Percentiles rank a stretch among this genome's conserved stretches.
phyloP scores from a whole-genome alignment of 2,797 vertebrate genomes.

The Lacerta bilineata region DNA sequence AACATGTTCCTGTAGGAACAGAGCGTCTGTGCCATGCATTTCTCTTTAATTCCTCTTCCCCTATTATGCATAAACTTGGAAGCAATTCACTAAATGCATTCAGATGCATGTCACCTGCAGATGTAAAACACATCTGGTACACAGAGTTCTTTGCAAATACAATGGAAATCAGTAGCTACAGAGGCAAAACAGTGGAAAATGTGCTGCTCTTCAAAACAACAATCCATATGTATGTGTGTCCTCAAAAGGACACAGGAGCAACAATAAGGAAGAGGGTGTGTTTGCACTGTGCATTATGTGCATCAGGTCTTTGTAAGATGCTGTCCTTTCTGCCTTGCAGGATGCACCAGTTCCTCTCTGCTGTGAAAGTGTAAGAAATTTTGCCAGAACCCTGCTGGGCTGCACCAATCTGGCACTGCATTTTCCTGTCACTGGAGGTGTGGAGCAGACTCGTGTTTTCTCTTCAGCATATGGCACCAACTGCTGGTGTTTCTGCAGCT shows the following conservation, averaged over 20 bases:
- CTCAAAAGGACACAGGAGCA: too few relatives aligned
- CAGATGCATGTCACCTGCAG: neutral
- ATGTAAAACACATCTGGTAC: rapidly evolving
- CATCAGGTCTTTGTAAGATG: conserved; percentile 35
- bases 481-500: conserved; percentile 69
- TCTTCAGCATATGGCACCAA: conserved; percentile 68
- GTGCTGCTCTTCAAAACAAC: neutral
- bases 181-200: neutral
- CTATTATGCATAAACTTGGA: neutral
- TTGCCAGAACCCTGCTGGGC: conserved; percentile 52
- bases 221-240: neutral
- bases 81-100: rapidly evolving
- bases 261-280: rapidly evolving
- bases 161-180: neutral
- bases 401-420: conserved; percentile 51
- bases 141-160: neutral
- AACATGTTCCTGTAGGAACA: neutral
- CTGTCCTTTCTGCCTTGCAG: neutral
- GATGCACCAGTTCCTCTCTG: neutral
- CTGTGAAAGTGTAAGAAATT: conserved; percentile 53
- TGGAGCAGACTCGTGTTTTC: conserved; percentile 65
- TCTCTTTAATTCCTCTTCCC: neutral
- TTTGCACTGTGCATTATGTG: conserved; percentile 7
- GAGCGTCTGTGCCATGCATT: neutral
- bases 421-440: conserved; percentile 45